Evolutionary conservation across 2,888 invertebrate species (phyloP), one percentile per base, ranked within the genome.

Genomic region (Electrophaes corylata): DNA sequence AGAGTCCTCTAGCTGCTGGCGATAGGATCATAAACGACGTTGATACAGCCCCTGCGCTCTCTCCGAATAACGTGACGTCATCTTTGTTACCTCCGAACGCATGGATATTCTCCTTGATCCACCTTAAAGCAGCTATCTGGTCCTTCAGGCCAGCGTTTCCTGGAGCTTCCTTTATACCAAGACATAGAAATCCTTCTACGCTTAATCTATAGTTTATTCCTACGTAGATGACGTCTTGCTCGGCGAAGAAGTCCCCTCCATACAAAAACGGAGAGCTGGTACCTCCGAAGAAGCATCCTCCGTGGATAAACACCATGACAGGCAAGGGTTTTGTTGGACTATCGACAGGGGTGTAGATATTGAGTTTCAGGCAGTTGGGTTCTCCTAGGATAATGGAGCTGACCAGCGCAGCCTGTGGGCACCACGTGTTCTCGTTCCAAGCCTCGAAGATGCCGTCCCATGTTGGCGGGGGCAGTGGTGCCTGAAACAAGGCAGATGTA

Each of bases 241-340:
- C 91, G 0, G 94, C 90, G 49, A 94, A 82, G 64, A 92, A 93
- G 59, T 94, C 93, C 0, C 93, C 94, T 1, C 94, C 94, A 62
- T 93, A 94, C 0, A 93, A 73, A 62, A 93, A 93, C 0, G 93
- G 86, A 12, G 93, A 91, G 0, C 94, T 93, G 0, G 92, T 92
- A 26, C 94, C 94, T 62, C 92, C 91, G 6, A 92, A 87, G 73
- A 93, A 94, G 60, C 93, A 93, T 0, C 94, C 94, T 2, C 94
- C 94, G 66, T 94, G 94, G 14, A 94, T 87, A 84, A 92, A 94
- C 2, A 94, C 93, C 93, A 94, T 93, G 0, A 94, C 94, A 0
- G 94, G 93, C 0, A 93, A 75, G 3, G 62, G 67, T 56, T 63
- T 69, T 1, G 51, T 50, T 23, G 60, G 52, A 1, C 23, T 31